Percentiles rank a stretch among this genome's conserved stretches.
Evolutionary conservation across 2,113 vertebrate genomes (phyloP).

Genomic region (Myiopsitta monachus): DNA sequence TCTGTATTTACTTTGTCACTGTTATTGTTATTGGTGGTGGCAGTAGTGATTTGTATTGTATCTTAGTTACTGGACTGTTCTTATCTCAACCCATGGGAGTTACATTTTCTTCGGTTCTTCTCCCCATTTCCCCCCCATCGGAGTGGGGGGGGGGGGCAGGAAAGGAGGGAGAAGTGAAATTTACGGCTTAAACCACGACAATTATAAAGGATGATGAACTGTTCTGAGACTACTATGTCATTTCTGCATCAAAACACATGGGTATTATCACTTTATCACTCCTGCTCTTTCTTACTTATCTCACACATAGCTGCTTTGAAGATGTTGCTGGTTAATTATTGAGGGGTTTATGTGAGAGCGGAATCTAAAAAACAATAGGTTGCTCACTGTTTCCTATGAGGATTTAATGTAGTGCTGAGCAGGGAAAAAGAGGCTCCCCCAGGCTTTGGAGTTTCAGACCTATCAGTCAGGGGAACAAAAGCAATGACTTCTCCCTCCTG

Average conservation of each 20-base stretch:
- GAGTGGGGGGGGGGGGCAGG: too few species aligned
- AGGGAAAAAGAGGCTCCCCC: not conserved
- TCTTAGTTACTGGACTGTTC: too few species aligned
- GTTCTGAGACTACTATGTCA: not conserved
- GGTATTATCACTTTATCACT: not conserved
- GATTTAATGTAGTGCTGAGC: not conserved
- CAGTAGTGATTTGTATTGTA: too few species aligned
- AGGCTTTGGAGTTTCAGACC: not conserved
- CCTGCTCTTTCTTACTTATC: not conserved
- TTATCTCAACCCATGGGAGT: too few species aligned
- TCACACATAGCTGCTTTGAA: not conserved
- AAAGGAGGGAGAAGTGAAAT: too few species aligned
- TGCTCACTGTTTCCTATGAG: not conserved
- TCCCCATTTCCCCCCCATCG: too few species aligned
- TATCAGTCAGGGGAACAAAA: not conserved
- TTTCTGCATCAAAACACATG: not conserved
- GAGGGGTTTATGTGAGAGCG: not conserved
- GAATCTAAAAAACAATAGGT: not conserved
- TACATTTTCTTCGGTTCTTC: too few species aligned
- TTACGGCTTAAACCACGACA: too few species aligned
- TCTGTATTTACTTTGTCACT: too few species aligned
- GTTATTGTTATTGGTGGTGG: too few species aligned
- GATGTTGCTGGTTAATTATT: conserved; percentile 3
- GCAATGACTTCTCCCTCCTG: not conserved
- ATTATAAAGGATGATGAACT: not conserved